Evolutionary conservation across 1,140 invertebrate genomes (phyloP).

Genomic region (Hestina assimilis): DNA sequence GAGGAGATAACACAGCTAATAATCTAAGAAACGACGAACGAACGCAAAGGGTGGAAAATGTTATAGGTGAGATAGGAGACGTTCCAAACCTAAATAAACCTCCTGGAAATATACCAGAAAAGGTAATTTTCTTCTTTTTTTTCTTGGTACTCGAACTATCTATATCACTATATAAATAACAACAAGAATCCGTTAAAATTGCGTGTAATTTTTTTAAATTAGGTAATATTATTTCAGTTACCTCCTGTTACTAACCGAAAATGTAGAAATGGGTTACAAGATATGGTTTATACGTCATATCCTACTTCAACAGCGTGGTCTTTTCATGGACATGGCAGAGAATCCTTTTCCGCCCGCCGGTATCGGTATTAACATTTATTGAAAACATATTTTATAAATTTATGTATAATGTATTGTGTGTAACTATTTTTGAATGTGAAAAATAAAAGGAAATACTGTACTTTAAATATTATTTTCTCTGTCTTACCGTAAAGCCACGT

Average conservation of each 20-base stretch:
- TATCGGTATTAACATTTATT: constrained; percentile 9
- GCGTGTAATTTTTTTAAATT: constrained; percentile 21
- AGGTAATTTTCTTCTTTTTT: constrained; percentile 9
- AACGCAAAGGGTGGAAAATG: constrained; percentile 21
- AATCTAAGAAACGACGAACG: constrained; percentile 25
- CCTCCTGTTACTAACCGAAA: constrained; percentile 29
- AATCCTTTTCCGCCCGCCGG: background rate
- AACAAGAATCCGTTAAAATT: background rate
- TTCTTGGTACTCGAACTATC: too few species aligned
- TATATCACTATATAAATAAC: too few species aligned
- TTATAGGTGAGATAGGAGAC: constrained; percentile 41
- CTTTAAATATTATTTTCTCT: too few species aligned
- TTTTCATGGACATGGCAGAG: constrained; percentile 44
- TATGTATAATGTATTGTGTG: background rate
- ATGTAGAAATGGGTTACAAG: constrained; percentile 61
- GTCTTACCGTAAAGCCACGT: too few species aligned
- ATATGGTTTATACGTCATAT: constrained; percentile 57
- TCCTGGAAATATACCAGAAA: constrained; percentile 15
- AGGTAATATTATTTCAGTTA: constrained; percentile 17
- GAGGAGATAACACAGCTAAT: constrained; percentile 48
- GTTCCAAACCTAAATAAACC: constrained; percentile 28
- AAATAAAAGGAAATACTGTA: background rate
- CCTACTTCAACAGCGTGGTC: constrained; percentile 57
- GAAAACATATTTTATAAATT: too few species aligned
- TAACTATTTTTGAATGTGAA: background rate